phyloP scores from a whole-genome alignment of 2,113 vertebrate genomes.

The Porphyrio hochstetteri region DNA sequence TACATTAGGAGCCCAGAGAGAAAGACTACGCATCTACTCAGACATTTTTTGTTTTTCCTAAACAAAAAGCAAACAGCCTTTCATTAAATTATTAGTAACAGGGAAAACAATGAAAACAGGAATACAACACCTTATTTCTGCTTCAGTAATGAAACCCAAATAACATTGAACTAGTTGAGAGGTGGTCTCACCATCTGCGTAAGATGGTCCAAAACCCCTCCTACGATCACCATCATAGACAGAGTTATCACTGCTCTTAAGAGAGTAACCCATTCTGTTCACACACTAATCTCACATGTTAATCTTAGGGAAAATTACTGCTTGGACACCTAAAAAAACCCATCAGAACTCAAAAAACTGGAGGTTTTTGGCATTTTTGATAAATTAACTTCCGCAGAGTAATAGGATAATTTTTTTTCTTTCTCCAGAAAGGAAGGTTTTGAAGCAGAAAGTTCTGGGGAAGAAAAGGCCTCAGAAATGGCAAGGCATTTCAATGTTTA shows the following conservation, averaged over 20 bases:
- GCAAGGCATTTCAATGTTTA: neutral
- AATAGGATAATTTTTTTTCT: neutral
- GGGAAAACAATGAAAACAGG: neutral
- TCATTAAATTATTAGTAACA: neutral
- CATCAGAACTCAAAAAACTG: neutral
- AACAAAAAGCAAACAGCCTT: neutral
- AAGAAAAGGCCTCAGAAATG: neutral
- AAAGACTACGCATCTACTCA: neutral
- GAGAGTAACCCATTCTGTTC: neutral
- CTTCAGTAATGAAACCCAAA: neutral
- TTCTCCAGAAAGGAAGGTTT: neutral
- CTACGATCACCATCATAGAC: neutral
- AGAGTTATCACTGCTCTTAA: neutral
- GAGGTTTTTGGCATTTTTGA: neutral
- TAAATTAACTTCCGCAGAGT: neutral
- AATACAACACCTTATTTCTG: neutral
- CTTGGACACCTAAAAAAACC: neutral
- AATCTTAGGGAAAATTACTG: neutral
- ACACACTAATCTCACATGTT: neutral
- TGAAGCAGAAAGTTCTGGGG: neutral
- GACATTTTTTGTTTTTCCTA: neutral
- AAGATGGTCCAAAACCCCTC: neutral
- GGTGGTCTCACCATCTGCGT: neutral
- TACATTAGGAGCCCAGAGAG: slow-evolving; percentile 13
- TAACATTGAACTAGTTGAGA: neutral